Base-by-base conservation (phyloP, 2,797 vertebrate species). In the Taeniopygia guttata region DNA sequence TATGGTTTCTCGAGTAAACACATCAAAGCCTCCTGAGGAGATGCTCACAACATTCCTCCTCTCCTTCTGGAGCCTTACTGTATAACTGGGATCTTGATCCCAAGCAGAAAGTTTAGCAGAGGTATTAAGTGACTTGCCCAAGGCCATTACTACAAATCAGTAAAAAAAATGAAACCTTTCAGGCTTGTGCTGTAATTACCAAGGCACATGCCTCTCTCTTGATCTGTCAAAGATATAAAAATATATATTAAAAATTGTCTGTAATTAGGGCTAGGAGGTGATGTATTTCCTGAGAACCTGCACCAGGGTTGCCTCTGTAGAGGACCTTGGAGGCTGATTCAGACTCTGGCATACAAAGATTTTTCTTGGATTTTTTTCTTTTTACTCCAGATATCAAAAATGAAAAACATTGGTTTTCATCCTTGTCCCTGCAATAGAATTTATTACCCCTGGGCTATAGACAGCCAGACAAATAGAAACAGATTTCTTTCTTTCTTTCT, bases 401-500 rank as follows among this genome's bases (percentile, higher is more conserved):
- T 67, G 42, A 80, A 94, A 95, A 86, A 43, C 38, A 36, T 19
- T 58, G 34, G 77, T 96, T 94, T 89, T 84, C 70, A 82, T 63
- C 78, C 70, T 90, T 79, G 60, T 87, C 64, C 67, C 52, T 91
- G 78, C 74, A 86, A 62, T 49, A 94, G 62, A 64, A 82, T 68
- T 56, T 87, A 82, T 64, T 66, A 76, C 72, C 94, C 40, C 40
- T 69, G 69, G 75, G 87, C 95, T 83, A 69, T 25, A 94, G 93
- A 84, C 59, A 87, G 72, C 49, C 23, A 70, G 95, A 92, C 76
- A 89, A 97, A 95, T 74, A 87, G 16, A 79, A 82, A 75, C 76
- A 74, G 74, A 48, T 64, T 74, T 70, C 70, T 67, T 83, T 52
- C 64, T 82, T 84, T 85, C 49, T 91, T 80, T 86, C 87, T 88